Evolutionary conservation across 2,888 invertebrate species (phyloP), one percentile per base, ranked within the genome.

Genomic region (Idaea straminata): DNA sequence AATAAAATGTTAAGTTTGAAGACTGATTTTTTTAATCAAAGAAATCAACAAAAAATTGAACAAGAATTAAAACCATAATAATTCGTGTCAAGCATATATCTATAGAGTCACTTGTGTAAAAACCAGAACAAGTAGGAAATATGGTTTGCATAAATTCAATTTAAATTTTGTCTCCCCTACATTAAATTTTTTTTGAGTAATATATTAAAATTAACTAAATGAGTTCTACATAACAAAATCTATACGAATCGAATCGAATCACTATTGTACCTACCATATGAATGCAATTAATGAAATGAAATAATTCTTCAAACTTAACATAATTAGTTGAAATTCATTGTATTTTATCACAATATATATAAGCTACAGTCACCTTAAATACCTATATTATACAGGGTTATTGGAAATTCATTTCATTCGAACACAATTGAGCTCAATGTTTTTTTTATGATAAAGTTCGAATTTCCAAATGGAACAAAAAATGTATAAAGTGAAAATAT

Each of bases 331-430:
- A 62, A 62, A 59, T 36, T 35, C 61, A 62, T 47, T 35, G 60
- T 65, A 61, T 35, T 62, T 62, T 62, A 38, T 61, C 10, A 34
- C 38, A 35, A 13, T 47, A 47, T 34, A 5, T 61, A 62, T 60
- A 36, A n/a, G 58, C 38, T 61, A 66, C 67, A 69, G 70, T 65
- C 65, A 72, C 68, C 69, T 71, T 69, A 71, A 71, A 72, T 72
- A 71, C 25, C 25, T 1, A 25, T 25, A 47, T 47, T 47, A 10
- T 13, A 47, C 6, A 7, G 7, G 13, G 5, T 36, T 47, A 47
- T 13, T 47, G 13, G 4, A 13, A 13, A 36, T 36, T 10, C 1
- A 36, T 47, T 47, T 47, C 3, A 4, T 47, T 25, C 25, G 25
- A 25, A 25, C 25, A 47, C 7, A 47, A 47, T 7, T 47, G 3